Conservation (phyloP, 2,113 vertebrate genomes). For the Aspidoscelis tigris region DNA sequence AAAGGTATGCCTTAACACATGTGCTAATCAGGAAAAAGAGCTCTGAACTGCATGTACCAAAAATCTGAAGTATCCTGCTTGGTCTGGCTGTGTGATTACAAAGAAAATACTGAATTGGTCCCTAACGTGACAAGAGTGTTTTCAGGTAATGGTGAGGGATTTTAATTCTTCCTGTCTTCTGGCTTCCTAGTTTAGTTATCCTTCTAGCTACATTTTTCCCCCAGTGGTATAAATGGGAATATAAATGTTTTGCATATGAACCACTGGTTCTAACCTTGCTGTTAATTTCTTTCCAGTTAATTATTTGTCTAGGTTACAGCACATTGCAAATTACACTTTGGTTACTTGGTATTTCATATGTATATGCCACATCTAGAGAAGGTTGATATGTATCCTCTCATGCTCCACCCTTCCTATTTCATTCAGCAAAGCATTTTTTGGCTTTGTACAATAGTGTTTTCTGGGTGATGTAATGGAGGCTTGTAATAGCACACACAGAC, state of each 20-base stretch:
- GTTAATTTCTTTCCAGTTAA: not conserved
- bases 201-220: not conserved
- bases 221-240: not conserved
- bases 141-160: no score
- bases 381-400: not conserved
- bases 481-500: constrained; percentile 1
- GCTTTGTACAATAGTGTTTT: not conserved
- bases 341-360: not conserved
- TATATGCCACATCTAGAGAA: not conserved
- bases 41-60: no score
- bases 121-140: no score
- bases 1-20: no score
- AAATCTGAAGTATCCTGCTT: no score
- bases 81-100: no score
- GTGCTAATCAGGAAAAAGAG: no score
- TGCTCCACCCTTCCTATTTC: not conserved
- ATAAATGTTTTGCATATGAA: not conserved
- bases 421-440: constrained; percentile 23
- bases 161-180: no score
- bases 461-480: constrained; percentile 11
- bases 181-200: no score
- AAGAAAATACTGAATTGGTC: no score
- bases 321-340: not conserved
- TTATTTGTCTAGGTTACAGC: not conserved
- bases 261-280: not conserved